Conservation (phyloP, 2,797 vertebrate genomes). For the Scomberomorus guttatus region DNA sequence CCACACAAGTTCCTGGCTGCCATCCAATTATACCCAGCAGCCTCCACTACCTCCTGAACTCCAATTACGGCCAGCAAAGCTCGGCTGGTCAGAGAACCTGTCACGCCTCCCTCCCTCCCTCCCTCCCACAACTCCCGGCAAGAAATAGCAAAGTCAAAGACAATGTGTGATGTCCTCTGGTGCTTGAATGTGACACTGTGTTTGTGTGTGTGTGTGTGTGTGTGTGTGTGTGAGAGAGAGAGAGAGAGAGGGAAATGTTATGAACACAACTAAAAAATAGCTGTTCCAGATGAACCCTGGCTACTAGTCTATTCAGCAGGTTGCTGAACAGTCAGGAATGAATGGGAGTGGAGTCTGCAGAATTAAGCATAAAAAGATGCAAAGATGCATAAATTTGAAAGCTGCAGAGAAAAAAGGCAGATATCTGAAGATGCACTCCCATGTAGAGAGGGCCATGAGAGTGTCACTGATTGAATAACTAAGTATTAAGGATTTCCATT, state of each 20-base stretch:
- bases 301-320: slow-evolving; percentile 6
- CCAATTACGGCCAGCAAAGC: slow-evolving; percentile 80
- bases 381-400: not conserved
- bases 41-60: slow-evolving; percentile 75
- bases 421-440: too few relatives aligned
- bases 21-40: slow-evolving; percentile 82
- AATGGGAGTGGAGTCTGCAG: not conserved
- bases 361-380: not conserved
- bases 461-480: not conserved
- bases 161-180: slow-evolving; percentile 68
- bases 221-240: not conserved
- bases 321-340: not conserved
- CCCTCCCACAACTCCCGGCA: slow-evolving; percentile 43
- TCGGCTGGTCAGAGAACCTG: slow-evolving; percentile 76
- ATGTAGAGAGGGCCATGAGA: not conserved
- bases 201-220: not conserved
- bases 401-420: not conserved
- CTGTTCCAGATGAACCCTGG: slow-evolving; percentile 5
- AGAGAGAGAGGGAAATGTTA: slow-evolving; percentile 13
- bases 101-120: slow-evolving; percentile 60
- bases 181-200: slow-evolving; percentile 19
- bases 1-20: slow-evolving; percentile 74
- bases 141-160: slow-evolving; percentile 76
- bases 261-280: slow-evolving; percentile 28
- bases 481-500: not conserved